Evolutionary conservation across 2,797 vertebrate genomes (phyloP), one percentile per base, ranked within the genome.

Genomic region (Chanos chanos): DNA sequence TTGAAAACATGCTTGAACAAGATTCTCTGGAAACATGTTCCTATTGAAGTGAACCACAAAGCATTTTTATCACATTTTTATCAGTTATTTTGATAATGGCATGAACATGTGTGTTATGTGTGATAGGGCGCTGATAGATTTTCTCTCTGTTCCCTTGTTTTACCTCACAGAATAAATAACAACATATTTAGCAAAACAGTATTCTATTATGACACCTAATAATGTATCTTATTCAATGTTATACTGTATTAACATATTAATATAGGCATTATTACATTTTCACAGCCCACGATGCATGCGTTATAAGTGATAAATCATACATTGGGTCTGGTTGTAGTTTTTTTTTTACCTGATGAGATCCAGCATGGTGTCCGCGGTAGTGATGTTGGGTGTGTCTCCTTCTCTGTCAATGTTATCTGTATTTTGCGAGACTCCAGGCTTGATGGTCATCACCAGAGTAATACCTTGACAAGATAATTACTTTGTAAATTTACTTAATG

Each of bases 11-110:
- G 97, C 96, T 77, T 99, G 97, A 30, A 99, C 88, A 61, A 99
- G 87, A 67, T 99, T 99, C 82, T 99, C 97, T 36, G 97, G 97
- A 73, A 99, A 98, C 96, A 99, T 97, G 75, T 99, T 99, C 82
- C 97, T 99, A 83, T 85, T 64, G 61, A 81, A 61, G 49, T 76
- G 73, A 78, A 48, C 36, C 79, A 67, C 28, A 54, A 6, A 40
- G 43, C 12, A 49, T 41, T 12, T 12, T 4, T 19, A 1, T 33
- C n/a, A 45, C 1, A 24, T 3, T 16, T 33, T 31, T 24, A 1
- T n/a, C 9, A 24, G 31, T 30, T 49, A 47, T 27, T 27, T 7
- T 33, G 43, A 7, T 44, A 16, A 43, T 6, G 10, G 5, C 10
- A 4, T 24, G n/a, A n/a, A n/a, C n/a, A n/a, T n/a, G n/a, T n/a